Conservation (phyloP, 53 echinoderm and acorn worm genomes). For the Zoroaster sp. region DNA sequence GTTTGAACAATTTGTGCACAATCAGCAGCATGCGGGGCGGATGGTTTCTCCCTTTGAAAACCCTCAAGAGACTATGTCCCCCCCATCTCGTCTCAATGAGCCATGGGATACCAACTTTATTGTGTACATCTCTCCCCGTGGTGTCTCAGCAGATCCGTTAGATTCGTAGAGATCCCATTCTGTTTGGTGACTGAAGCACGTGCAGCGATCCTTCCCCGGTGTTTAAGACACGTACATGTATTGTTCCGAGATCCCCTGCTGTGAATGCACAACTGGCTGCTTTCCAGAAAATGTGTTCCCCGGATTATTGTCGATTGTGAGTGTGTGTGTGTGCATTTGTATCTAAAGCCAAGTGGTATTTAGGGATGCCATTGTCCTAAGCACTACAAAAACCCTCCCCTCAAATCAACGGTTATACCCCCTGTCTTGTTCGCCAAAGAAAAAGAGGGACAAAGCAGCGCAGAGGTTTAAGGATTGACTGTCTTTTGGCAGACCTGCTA, state of each 20-base stretch:
- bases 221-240: slow-evolving; percentile 1
- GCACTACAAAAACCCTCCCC: slow-evolving; percentile 12
- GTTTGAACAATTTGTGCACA: slow-evolving; percentile 6
- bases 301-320: neutral
- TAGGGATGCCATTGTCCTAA: neutral
- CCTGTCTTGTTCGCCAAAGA: neutral
- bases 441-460: neutral
- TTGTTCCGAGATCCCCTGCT: neutral
- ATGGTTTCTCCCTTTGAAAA: neutral
- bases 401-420: slow-evolving; percentile 35
- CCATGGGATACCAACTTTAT: neutral
- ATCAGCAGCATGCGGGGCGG: neutral
- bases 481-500: slow-evolving; percentile 29
- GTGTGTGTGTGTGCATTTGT: neutral
- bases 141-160: neutral
- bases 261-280: slow-evolving; percentile 26
- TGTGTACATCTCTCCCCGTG: neutral
- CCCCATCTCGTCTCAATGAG: neutral
- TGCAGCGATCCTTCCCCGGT: neutral
- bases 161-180: neutral
- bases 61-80: neutral
- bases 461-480: slow-evolving; percentile 24
- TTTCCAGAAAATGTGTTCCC: neutral
- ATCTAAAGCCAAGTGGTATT: neutral
- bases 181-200: neutral